Percentiles rank a stretch among this genome's conserved stretches.
Evolutionary conservation across 2,888 invertebrate genomes (phyloP).

Genomic region (Sphaerophoria rueppellii): DNA sequence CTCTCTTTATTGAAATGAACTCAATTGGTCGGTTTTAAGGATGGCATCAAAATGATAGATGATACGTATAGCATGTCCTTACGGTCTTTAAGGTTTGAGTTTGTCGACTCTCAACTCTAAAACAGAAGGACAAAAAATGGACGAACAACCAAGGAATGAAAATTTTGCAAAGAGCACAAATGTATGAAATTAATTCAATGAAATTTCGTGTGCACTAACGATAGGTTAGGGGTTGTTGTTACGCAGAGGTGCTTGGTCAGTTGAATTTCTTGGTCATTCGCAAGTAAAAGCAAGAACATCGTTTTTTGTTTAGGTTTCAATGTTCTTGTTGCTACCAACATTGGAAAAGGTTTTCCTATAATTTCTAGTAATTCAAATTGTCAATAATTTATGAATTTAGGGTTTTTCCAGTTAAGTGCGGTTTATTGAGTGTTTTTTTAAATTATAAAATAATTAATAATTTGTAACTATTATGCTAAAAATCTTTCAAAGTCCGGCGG

Average conservation of each 20-base stretch:
- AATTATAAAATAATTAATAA: no score
- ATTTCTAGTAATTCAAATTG: no score
- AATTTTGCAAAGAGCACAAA: conserved; percentile 47
- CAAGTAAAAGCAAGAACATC: conserved; percentile 47
- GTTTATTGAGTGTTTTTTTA: no score
- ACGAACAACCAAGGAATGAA: conserved; percentile 22
- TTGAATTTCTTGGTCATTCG: conserved; percentile 54
- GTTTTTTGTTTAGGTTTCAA: background rate
- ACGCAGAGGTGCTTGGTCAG: conserved; percentile 62
- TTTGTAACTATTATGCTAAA: no score
- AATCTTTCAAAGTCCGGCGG: no score
- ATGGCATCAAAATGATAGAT: background rate
- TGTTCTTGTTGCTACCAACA: background rate
- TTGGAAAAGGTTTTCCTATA: background rate
- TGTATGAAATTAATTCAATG: conserved; percentile 58
- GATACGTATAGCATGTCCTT: conserved; percentile 12
- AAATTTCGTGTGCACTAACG: conserved; percentile 34
- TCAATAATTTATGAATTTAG: no score
- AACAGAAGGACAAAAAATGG: conserved; percentile 47
- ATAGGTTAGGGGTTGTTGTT: conserved; percentile 58
- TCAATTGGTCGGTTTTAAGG: conserved; percentile 35
- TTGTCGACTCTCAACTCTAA: conserved; percentile 25
- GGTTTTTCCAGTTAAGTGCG: no score
- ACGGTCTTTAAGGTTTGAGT: conserved; percentile 18
- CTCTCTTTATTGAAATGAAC: conserved; percentile 12